Evolutionary conservation across 2,888 invertebrate species (phyloP).

Genomic region (Nomada hirtipes): DNA sequence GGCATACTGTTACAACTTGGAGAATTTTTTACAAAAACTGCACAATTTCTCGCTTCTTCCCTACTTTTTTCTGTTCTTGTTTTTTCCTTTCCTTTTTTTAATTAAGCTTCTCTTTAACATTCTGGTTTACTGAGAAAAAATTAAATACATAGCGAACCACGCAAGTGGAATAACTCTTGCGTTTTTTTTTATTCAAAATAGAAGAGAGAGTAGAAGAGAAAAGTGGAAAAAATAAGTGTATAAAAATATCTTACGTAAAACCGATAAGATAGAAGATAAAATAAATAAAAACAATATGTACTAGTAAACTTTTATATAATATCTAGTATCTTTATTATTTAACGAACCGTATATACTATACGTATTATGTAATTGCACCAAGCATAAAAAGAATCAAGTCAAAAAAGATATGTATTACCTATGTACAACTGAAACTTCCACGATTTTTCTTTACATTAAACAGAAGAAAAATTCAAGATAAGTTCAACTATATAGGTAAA

Average conservation of each 20-base stretch:
- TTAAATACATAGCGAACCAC: neutral
- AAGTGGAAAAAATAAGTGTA: neutral
- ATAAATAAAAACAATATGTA: too few species aligned
- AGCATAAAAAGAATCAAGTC: too few species aligned
- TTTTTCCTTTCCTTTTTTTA: neutral
- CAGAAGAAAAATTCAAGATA: too few species aligned
- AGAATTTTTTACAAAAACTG: neutral
- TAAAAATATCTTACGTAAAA: neutral
- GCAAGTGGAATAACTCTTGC: neutral
- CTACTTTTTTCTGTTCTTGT: neutral
- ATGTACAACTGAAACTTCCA: too few species aligned
- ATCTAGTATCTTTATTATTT: too few species aligned
- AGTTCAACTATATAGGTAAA: neutral
- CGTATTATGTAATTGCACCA: too few species aligned
- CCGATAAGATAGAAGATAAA: too few species aligned
- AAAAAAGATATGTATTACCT: too few species aligned
- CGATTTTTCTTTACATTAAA: too few species aligned
- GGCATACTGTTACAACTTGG: neutral
- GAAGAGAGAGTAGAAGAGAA: neutral
- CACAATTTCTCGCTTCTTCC: neutral
- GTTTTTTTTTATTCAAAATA: neutral
- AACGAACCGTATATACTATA: too few species aligned
- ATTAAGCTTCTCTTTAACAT: conserved; percentile 1
- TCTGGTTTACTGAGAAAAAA: neutral
- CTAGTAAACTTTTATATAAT: too few species aligned